These are phyloP conservation scores for Caenorhabditis remanei DNA, from an alignment of 1,140 invertebrate species.

Conservation along the genomic window DNA sequence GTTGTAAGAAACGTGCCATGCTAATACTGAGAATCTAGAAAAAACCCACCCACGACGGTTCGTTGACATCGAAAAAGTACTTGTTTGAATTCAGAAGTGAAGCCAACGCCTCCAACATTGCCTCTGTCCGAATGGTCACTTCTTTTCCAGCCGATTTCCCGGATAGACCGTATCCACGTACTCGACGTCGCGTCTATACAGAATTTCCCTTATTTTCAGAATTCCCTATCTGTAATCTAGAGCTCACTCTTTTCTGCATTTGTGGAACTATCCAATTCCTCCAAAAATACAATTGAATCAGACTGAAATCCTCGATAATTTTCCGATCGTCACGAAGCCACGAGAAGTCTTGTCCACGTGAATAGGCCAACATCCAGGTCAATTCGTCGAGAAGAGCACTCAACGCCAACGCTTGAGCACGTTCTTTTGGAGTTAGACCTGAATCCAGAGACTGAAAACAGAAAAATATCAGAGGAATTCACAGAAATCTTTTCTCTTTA, in stretches of 20 bases:
- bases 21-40: no score
- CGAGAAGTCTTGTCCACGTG: constrained; percentile 23
- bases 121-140: constrained; percentile 6
- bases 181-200: constrained; percentile 22
- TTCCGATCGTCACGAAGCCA: constrained; percentile 34
- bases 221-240: not conserved
- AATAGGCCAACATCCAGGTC: constrained; percentile 42
- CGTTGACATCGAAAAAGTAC: constrained; percentile 45
- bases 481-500: not conserved
- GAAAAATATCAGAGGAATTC: not conserved
- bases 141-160: constrained; percentile 37
- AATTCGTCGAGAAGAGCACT: constrained; percentile 44
- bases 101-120: constrained; percentile 28
- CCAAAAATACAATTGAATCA: constrained; percentile 37
- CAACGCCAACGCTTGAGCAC: constrained; percentile 11
- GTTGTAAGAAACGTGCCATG: no score
- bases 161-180: constrained; percentile 17
- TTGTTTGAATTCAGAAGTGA: constrained; percentile 33
- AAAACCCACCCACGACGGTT: constrained; percentile 37
- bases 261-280: constrained; percentile 45
- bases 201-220: not conserved
- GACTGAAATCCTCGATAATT: constrained; percentile 24
- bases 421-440: constrained; percentile 29
- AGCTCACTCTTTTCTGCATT: constrained; percentile 32
- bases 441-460: constrained; percentile 20